Conservation (phyloP, 1,140 invertebrate genomes). For the Piezodorus guildinii region DNA sequence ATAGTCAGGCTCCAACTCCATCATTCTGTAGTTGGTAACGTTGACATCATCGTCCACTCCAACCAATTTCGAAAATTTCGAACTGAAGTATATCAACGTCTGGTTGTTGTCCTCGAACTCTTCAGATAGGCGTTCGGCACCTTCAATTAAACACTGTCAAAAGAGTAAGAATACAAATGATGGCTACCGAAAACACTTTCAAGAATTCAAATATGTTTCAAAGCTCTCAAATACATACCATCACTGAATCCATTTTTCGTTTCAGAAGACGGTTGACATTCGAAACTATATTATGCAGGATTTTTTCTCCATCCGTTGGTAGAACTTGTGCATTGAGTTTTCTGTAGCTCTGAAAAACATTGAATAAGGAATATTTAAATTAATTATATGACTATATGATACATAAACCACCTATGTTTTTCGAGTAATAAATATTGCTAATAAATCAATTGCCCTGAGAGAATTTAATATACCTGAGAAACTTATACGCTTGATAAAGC, state of each 20-base stretch:
- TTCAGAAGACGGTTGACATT: slow-evolving; percentile 65
- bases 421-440: too few species aligned
- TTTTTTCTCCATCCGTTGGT: slow-evolving; percentile 56
- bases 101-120: slow-evolving; percentile 38
- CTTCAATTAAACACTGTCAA: slow-evolving; percentile 51
- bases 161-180: slow-evolving; percentile 25
- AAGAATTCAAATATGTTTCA: neutral
- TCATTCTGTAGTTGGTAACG: slow-evolving; percentile 29
- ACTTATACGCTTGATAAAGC: too few species aligned
- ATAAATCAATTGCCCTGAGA: too few species aligned
- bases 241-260: slow-evolving; percentile 71
- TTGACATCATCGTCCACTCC: neutral
- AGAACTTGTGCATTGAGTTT: slow-evolving; percentile 58
- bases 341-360: slow-evolving; percentile 52
- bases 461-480: too few species aligned
- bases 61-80: slow-evolving; percentile 47
- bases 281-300: slow-evolving; percentile 58
- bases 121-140: slow-evolving; percentile 50
- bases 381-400: too few species aligned
- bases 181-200: neutral
- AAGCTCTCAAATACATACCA: slow-evolving; percentile 37
- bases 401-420: too few species aligned
- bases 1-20: slow-evolving; percentile 53
- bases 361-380: neutral
- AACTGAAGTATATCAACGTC: slow-evolving; percentile 49